Base-by-base conservation (phyloP, 1,140 invertebrate species). In the Neotoxoptera formosana region DNA sequence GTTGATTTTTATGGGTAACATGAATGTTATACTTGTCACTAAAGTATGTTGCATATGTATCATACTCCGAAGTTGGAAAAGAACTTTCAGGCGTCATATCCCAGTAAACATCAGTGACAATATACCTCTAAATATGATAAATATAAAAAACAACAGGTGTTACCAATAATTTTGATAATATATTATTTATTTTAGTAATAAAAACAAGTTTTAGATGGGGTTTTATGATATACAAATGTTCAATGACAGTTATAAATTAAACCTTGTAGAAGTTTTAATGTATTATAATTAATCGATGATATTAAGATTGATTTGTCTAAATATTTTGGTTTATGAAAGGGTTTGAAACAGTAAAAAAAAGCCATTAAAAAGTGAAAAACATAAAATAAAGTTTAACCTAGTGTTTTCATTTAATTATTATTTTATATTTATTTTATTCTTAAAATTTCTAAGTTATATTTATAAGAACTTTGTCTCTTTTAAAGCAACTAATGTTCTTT, bases 21-120 rank as follows among this genome's bases (percentile, higher is more conserved):
- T 90, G 53, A 30, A 94, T 93, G 25, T 96, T 95, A 95, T 99
- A 99, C 95, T 98, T 99, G 30, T 96, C 95, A 6, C 96, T 95
- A 95, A 98, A 99, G 94, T 99, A 99, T 47, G 97, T 96, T 21
- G 96, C 96, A 95, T 98, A 99, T 0, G 97, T 97, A 30, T 95
- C 95, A 94, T 96, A 98, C 0, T 97, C 94, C n/a, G 96, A 95
- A 25, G 97, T 97, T 1, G 98, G 98, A 95, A 99, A 99, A 36
- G 95, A 94, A 60, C 97, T 98, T n/a, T 93, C 45, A 0, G 98
- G 98, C n/a, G 96, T 98, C 90, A 98, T 95, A 94, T 98, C 96
- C 7, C 96, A 95, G 83, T 97, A 97, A n/a, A 99, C 97, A 95
- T 97, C 96, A 7, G 97, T 98, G 1, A 99, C 98, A 94, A 99